Conservation (phyloP, 92 coral and sea anemone species). For the Umimayanthus chanpuru region DNA sequence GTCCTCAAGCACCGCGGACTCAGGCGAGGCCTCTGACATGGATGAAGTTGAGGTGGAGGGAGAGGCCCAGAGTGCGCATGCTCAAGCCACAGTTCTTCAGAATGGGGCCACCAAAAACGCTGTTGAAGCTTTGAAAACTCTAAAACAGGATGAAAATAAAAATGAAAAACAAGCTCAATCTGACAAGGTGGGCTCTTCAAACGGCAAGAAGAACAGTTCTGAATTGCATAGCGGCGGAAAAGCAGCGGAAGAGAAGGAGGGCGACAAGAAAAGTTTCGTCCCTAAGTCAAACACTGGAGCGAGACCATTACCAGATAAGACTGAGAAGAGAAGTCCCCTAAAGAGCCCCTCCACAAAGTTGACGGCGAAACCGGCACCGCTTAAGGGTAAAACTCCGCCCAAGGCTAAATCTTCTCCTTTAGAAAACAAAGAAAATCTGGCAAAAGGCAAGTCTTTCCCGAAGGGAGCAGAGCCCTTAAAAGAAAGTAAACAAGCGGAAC, state of each 20-base stretch:
- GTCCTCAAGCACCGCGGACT: neutral
- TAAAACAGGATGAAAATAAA: neutral
- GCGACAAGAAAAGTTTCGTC: neutral
- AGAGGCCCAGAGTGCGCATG: constrained; percentile 5
- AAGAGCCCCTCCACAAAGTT: neutral
- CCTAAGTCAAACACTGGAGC: neutral
- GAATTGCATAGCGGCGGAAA: too few relatives aligned
- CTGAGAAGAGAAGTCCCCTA: neutral
- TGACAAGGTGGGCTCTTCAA: neutral
- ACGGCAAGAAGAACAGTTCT: neutral
- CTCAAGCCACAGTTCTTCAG: neutral
- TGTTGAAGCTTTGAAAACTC: neutral
- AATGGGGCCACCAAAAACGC: neutral
- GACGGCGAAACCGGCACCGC: neutral
- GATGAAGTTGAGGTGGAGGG: constrained; percentile 19
- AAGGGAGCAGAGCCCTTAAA: neutral
- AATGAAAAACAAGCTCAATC: neutral
- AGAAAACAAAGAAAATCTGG: constrained; percentile 30
- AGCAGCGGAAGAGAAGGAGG: neutral
- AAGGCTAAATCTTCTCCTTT: neutral
- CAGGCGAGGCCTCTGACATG: constrained; percentile 37
- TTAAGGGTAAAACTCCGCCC: neutral
- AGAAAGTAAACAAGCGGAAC: neutral
- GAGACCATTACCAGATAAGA: neutral
- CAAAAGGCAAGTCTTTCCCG: neutral